A percentile compares a stretch with the other conserved stretches of the same genome.
phyloP scores from a whole-genome alignment of 1,140 invertebrate genomes.

The Brachionus rotundiformis region DNA sequence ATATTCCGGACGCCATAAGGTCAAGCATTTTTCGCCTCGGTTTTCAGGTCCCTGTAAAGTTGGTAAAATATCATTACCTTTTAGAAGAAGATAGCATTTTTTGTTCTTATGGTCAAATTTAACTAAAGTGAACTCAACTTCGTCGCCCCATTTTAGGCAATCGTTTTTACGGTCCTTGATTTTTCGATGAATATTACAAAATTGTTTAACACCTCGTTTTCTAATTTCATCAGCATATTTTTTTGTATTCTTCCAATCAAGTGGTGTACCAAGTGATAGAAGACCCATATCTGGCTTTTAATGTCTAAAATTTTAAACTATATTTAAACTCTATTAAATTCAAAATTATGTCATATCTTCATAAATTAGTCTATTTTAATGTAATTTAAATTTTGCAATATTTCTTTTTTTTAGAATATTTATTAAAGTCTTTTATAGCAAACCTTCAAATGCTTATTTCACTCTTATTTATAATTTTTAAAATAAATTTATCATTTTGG shows the following conservation, averaged over 20 bases:
- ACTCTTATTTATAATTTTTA: background rate
- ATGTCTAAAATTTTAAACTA: background rate
- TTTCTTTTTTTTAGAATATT: background rate
- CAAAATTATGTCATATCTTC: background rate
- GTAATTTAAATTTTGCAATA: background rate
- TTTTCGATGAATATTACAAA: constrained; percentile 85
- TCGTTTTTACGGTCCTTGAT: constrained; percentile 86
- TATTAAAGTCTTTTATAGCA: background rate
- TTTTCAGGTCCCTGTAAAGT: constrained; percentile 71
- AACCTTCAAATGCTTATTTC: background rate
- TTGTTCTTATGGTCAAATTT: constrained; percentile 88
- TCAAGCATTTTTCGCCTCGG: constrained; percentile 44
- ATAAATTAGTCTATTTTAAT: background rate
- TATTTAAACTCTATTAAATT: background rate
- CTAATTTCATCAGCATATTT: constrained; percentile 82
- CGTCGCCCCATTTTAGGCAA: constrained; percentile 91
- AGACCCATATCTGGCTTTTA: no score
- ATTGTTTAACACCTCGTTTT: constrained; percentile 86
- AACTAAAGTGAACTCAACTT: constrained; percentile 95
- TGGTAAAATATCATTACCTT: constrained; percentile 76
- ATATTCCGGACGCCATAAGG: constrained; percentile 90
- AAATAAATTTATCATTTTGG: background rate
- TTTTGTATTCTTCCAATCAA: constrained; percentile 93
- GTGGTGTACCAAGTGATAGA: constrained; percentile 85
- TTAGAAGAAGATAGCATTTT: constrained; percentile 76